A percentile compares a stretch with the other conserved stretches of the same genome.
phyloP scores from a whole-genome alignment of 2,113 vertebrate genomes.

The Mandrillus leucophaeus region DNA sequence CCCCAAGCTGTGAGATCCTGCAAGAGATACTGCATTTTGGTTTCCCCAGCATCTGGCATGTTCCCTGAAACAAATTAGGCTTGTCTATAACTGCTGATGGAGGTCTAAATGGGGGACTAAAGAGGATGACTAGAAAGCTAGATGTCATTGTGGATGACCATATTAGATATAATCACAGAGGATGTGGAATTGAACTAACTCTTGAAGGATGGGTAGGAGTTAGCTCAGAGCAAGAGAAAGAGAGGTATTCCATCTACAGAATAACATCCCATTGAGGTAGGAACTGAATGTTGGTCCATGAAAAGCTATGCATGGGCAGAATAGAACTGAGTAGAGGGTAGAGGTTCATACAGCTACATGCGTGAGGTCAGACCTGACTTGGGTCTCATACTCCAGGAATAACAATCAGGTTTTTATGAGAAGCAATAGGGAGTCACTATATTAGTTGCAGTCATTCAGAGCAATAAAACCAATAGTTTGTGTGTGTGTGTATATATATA shows the following conservation, averaged over 20 bases:
- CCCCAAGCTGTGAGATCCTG: neutral
- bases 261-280: fast-evolving
- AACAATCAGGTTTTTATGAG: neutral
- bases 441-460: no score
- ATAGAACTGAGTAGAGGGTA: fast-evolving
- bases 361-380: fast-evolving
- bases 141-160: fast-evolving
- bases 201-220: fast-evolving
- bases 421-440: fast-evolving
- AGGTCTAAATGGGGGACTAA: no score
- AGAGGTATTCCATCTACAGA: fast-evolving
- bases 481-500: no score
- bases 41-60: fast-evolving
- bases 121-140: neutral
- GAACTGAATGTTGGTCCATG: fast-evolving
- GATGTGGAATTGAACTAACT: no score
- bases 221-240: fast-evolving
- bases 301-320: fast-evolving
- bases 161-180: neutral
- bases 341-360: fast-evolving
- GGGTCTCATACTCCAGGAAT: neutral
- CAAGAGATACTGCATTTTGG: fast-evolving
- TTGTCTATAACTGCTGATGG: no score
- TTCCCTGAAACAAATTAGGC: fast-evolving
- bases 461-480: no score